Percentiles rank a stretch among this genome's conserved stretches.
Conservation (phyloP, 1,140 invertebrate genomes). For the Anastrepha obliqua region DNA sequence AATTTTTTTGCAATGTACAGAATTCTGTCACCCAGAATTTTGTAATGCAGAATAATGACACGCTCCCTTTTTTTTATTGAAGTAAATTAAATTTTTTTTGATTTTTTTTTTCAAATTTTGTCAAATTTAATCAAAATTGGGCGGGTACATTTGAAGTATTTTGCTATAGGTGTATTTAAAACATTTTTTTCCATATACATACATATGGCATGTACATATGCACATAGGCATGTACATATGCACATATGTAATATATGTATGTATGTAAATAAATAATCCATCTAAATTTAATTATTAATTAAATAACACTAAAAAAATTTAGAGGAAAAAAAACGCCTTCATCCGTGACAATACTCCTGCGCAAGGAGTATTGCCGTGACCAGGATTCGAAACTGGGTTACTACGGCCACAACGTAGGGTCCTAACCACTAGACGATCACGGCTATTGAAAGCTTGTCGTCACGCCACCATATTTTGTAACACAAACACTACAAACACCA, state of each 20-base stretch:
- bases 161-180: no score
- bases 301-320: background rate
- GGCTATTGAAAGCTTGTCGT: slow-evolving; percentile 74
- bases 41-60: no score
- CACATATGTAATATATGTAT: background rate
- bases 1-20: no score
- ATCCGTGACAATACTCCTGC: slow-evolving; percentile 16
- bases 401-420: slow-evolving; percentile 94
- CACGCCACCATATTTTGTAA: background rate
- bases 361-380: slow-evolving; percentile 78
- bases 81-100: no score
- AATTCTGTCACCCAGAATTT: no score
- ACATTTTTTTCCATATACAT: no score
- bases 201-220: background rate
- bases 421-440: slow-evolving; percentile 92
- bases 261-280: no score
- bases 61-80: no score
- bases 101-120: no score
- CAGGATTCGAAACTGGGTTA: slow-evolving; percentile 94
- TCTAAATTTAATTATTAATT: background rate
- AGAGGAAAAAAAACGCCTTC: background rate
- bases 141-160: no score
- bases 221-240: background rate
- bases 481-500: background rate
- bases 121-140: no score